A percentile compares a stretch with the other conserved stretches of the same genome.
Conservation (phyloP, 2,797 vertebrate species). For the Valencia hispanica region DNA sequence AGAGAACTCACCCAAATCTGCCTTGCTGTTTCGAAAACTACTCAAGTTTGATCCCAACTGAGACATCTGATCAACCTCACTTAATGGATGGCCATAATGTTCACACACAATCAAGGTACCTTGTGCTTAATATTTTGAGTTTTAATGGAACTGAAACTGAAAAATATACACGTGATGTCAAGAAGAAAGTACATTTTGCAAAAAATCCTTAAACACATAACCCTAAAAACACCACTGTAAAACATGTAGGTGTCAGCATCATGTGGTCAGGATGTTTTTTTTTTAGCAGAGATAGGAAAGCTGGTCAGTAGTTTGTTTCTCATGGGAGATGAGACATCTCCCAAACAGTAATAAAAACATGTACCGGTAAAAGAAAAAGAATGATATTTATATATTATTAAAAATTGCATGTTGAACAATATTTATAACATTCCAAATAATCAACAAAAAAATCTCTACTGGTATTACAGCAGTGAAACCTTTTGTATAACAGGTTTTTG, state of each 20-base stretch:
- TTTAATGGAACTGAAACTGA: background rate
- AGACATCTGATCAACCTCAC: background rate
- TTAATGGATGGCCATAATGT: background rate
- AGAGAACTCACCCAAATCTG: slow-evolving; percentile 2
- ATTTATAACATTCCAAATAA: background rate
- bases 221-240: too few relatives aligned
- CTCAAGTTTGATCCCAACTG: background rate
- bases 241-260: too few relatives aligned
- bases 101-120: background rate
- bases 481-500: background rate
- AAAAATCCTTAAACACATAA: too few relatives aligned
- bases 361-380: background rate
- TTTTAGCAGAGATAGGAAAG: too few relatives aligned
- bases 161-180: too few relatives aligned
- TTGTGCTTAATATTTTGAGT: background rate
- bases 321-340: background rate
- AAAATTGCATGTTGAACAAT: background rate
- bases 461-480: background rate
- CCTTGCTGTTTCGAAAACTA: background rate
- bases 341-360: background rate
- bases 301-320: background rate
- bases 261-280: too few relatives aligned
- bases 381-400: background rate
- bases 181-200: too few relatives aligned
- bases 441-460: background rate